Conservation (phyloP, 2,797 vertebrate species). For the Erpetoichthys calabaricus region DNA sequence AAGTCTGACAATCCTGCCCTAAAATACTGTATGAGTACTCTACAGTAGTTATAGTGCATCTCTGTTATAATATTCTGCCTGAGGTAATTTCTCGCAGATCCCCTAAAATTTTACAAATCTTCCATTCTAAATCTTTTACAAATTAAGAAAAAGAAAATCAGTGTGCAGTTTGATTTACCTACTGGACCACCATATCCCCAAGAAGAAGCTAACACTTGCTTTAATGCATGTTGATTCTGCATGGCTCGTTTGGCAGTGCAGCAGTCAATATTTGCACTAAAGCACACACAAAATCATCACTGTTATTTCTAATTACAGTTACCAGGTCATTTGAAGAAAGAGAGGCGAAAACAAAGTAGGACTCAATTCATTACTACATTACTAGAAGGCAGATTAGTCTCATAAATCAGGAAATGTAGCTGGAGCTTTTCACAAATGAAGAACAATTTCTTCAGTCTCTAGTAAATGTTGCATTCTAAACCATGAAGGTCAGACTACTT, state of each 20-base stretch:
- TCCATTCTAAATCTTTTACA: no score
- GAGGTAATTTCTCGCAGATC: background rate
- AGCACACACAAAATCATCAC: background rate
- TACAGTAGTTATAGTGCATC: no score
- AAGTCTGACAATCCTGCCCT: no score
- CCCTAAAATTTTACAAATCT: background rate
- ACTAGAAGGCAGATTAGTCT: constrained; percentile 3
- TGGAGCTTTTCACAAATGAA: background rate
- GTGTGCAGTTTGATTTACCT: no score
- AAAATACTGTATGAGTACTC: no score
- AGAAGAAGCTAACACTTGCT: no score
- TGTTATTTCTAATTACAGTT: constrained; percentile 1
- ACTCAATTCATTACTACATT: constrained; percentile 6
- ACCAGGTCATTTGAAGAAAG: background rate
- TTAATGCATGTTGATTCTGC: no score
- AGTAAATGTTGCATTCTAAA: constrained; percentile 6
- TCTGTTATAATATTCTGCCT: background rate
- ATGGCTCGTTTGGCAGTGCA: background rate
- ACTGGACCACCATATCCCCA: no score
- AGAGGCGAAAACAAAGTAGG: background rate
- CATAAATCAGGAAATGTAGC: constrained; percentile 7
- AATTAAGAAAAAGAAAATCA: no score
- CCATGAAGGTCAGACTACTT: constrained; percentile 5
- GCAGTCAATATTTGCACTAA: background rate
- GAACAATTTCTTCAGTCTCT: constrained; percentile 3